These are phyloP conservation scores for Drosophila robusta DNA, from an alignment of 2,888 invertebrate genomes.

Conservation along the genomic window DNA sequence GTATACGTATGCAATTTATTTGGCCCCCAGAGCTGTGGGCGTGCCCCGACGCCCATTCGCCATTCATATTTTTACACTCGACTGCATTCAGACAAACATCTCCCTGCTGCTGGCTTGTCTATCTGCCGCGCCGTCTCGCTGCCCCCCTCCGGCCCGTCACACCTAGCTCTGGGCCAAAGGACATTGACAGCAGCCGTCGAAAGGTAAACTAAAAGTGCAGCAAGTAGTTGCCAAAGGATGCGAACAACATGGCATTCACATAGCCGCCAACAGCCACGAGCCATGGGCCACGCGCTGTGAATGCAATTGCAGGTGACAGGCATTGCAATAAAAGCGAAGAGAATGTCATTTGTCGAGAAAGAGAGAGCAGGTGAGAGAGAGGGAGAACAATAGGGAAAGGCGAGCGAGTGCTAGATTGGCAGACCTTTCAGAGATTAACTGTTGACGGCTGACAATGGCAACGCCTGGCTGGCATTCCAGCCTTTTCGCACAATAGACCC, in stretches of 20 bases:
- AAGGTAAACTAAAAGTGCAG: conserved; percentile 68
- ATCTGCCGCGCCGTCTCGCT: not conserved
- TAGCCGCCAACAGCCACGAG: conserved; percentile 8
- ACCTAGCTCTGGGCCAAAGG: conserved; percentile 48
- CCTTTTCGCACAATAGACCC: conserved; percentile 13
- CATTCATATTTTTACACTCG: conserved; percentile 76
- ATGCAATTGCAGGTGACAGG: conserved; percentile 66
- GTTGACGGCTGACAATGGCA: conserved; percentile 36
- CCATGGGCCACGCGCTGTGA: conserved; percentile 31
- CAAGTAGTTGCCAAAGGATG: conserved; percentile 62
- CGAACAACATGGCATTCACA: conserved; percentile 38
- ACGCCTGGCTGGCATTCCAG: conserved; percentile 18
- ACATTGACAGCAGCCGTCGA: conserved; percentile 71
- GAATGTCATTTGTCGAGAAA: conserved; percentile 35
- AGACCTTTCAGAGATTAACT: conserved; percentile 70
- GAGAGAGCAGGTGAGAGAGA: conserved; percentile 16
- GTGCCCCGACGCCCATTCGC: conserved; percentile 65
- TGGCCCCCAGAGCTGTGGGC: conserved; percentile 60
- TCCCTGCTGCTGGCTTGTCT: conserved; percentile 10
- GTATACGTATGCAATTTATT: conserved; percentile 60
- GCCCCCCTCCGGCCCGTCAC: too few relatives aligned
- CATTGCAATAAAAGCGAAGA: conserved; percentile 57
- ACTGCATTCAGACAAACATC: conserved; percentile 69
- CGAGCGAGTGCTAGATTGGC: conserved; percentile 27
- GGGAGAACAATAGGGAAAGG: conserved; percentile 42